phyloP scores from a whole-genome alignment of 2,888 invertebrate genomes.

The Drosophila stalkeri region DNA sequence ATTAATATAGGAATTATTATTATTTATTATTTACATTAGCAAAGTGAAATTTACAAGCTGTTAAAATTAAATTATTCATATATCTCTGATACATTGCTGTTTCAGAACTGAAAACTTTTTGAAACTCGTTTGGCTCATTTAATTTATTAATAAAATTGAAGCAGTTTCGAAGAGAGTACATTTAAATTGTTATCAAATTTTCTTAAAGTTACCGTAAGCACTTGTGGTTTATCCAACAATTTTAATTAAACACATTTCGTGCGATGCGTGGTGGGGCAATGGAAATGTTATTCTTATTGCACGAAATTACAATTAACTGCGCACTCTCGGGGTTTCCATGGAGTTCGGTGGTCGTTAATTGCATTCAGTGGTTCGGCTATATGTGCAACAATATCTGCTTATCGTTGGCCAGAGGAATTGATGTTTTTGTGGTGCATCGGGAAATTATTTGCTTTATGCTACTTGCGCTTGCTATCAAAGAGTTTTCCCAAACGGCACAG shows the following conservation, averaged over 20 bases:
- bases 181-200: neutral
- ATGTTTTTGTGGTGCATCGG: neutral
- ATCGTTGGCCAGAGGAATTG: conserved; percentile 3
- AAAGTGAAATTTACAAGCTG: no score
- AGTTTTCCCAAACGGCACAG: neutral
- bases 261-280: neutral
- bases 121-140: no score
- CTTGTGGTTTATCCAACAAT: conserved; percentile 27
- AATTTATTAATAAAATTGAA: no score
- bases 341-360: conserved; percentile 24
- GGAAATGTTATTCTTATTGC: conserved; percentile 25
- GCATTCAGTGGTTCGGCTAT: conserved; percentile 22
- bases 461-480: neutral
- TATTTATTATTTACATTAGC: no score
- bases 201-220: neutral
- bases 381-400: conserved; percentile 5
- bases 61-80: no score
- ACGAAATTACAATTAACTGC: conserved; percentile 32
- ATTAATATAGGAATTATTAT: no score
- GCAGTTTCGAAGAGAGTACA: neutral
- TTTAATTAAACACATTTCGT: conserved; percentile 29
- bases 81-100: no score
- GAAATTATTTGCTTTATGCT: neutral
- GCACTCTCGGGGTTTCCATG: conserved; percentile 17
- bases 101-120: no score